phyloP scores from a whole-genome alignment of 1,140 invertebrate genomes.

The Coelopa frigida region DNA sequence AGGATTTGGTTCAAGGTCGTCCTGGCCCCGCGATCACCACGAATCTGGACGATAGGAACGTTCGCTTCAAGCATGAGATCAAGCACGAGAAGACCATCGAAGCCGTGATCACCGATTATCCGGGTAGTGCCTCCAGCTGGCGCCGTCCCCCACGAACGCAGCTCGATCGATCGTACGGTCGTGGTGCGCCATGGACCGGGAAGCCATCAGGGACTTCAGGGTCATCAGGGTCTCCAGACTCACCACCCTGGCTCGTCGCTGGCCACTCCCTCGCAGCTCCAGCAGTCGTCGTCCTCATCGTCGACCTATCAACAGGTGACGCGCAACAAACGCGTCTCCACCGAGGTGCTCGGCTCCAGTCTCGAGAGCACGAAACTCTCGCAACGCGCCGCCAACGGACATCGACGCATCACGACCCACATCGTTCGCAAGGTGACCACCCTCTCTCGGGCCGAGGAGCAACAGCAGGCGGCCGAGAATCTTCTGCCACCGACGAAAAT shows the following conservation, averaged over 20 bases:
- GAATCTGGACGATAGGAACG: constrained; percentile 42
- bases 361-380: constrained; percentile 74
- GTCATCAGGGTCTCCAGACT: not conserved
- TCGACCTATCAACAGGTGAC: constrained; percentile 62
- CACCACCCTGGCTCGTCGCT: not conserved
- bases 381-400: constrained; percentile 64
- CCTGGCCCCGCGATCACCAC: constrained; percentile 54
- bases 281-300: not conserved
- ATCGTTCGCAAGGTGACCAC: constrained; percentile 87
- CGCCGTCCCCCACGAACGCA: constrained; percentile 29
- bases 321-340: constrained; percentile 73
- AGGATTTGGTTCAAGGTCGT: too few relatives aligned
- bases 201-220: not conserved
- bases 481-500: constrained; percentile 48
- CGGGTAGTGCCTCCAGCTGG: constrained; percentile 23
- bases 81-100: constrained; percentile 40
- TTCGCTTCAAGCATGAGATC: constrained; percentile 37
- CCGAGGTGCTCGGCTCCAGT: constrained; percentile 74
- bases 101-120: constrained; percentile 42
- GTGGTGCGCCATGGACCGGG: too few relatives aligned
- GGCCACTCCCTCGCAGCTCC: not conserved
- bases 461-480: constrained; percentile 64
- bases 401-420: constrained; percentile 73
- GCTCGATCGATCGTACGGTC: constrained; percentile 30
- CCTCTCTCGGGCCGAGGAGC: constrained; percentile 76